Conservation (phyloP, 2,888 invertebrate genomes). For the Philonicus albiceps region DNA sequence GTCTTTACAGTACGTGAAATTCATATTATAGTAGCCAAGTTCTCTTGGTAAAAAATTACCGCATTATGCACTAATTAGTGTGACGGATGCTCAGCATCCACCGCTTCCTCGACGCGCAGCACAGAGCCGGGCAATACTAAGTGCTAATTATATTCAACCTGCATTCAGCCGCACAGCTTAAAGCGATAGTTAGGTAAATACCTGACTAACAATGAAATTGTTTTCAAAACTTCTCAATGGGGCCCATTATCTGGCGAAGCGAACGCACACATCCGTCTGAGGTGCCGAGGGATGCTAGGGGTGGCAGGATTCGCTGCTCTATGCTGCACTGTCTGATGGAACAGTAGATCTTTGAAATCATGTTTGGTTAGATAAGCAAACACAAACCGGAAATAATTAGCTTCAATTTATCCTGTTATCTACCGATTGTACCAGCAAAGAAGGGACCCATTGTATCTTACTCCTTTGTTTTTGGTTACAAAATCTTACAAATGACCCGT, state of each 20-base stretch:
- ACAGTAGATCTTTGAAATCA: slow-evolving; percentile 19
- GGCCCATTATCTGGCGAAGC: background rate
- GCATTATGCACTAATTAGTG: slow-evolving; percentile 34
- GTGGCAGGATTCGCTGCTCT: background rate
- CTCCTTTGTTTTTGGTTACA: slow-evolving; percentile 9
- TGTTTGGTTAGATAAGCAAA: slow-evolving; percentile 46
- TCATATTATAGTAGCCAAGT: background rate
- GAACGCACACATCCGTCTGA: slow-evolving; percentile 23
- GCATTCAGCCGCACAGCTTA: background rate
- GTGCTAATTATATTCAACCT: slow-evolving; percentile 18
- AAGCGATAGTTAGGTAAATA: slow-evolving; percentile 28
- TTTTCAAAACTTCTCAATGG: slow-evolving; percentile 37
- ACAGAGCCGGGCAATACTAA: slow-evolving; percentile 16
- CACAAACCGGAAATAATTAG: slow-evolving; percentile 47
- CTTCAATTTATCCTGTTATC: slow-evolving; percentile 47
- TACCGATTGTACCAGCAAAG: background rate
- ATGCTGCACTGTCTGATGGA: background rate
- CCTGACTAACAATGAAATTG: slow-evolving; percentile 33
- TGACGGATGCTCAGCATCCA: slow-evolving; percentile 35
- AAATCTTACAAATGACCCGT: background rate
- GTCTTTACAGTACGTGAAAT: background rate
- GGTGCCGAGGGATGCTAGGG: background rate
- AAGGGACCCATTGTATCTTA: background rate
- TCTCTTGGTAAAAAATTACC: background rate
- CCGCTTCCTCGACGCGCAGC: slow-evolving; percentile 15